Evolutionary conservation across 92 coral and sea anemone species (phyloP).

Genomic region (Anthopleura xanthogrammica): DNA sequence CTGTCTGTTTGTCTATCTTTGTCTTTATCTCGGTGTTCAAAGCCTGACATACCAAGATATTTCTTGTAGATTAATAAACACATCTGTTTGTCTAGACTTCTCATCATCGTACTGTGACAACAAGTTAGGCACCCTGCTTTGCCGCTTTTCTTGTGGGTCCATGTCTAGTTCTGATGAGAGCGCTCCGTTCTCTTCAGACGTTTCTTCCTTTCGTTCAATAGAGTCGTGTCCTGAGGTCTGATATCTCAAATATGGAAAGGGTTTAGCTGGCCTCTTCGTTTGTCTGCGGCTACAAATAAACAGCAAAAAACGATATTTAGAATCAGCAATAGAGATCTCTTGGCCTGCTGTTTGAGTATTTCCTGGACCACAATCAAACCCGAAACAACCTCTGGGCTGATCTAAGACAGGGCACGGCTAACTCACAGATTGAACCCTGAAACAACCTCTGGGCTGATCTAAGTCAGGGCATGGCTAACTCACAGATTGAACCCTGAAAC

Average conservation of each 20-base stretch:
- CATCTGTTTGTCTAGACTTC: constrained; percentile 2
- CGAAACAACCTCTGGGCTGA: not conserved
- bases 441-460: not conserved
- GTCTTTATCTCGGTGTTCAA: not conserved
- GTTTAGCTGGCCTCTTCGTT: constrained; percentile 24
- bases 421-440: no score
- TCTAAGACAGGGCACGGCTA: no score
- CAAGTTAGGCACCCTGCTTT: constrained; percentile 25
- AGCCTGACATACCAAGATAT: constrained; percentile 26
- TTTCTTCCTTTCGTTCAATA: constrained; percentile 11
- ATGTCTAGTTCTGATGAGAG: not conserved
- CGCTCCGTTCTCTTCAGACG: not conserved
- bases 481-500: not conserved
- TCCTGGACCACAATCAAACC: not conserved
- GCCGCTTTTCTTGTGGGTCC: not conserved
- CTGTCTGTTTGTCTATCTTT: not conserved
- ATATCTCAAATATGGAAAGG: constrained; percentile 30
- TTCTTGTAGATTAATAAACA: constrained; percentile 31
- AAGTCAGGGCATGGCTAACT: no score
- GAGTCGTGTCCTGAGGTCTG: constrained; percentile 10
- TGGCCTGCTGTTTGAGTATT: not conserved
- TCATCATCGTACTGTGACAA: constrained; percentile 39
- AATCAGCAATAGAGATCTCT: not conserved
- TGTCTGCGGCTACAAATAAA: constrained; percentile 24
- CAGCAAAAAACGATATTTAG: not conserved